Evolutionary conservation across 2,113 vertebrate species (phyloP).

Genomic region (Amphiprion percula): DNA sequence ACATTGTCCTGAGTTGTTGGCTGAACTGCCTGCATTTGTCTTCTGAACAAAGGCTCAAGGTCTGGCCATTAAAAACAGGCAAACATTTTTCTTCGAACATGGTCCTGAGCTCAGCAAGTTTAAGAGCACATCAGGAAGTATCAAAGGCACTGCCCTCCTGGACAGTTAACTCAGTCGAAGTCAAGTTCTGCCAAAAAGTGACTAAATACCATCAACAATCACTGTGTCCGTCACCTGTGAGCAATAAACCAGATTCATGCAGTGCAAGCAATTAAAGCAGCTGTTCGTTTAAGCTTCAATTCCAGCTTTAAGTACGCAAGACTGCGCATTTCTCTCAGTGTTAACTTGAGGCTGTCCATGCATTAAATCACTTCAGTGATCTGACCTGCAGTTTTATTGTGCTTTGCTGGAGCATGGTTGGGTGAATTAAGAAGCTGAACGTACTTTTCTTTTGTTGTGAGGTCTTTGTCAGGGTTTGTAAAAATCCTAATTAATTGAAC

Average conservation of each 20-base stretch:
- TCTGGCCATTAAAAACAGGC: neutral
- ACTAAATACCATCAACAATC: neutral
- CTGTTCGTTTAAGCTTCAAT: conserved; percentile 9
- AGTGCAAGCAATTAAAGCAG: conserved; percentile 9
- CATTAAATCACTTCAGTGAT: conserved; percentile 33
- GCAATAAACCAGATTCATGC: neutral
- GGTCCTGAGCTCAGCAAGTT: neutral
- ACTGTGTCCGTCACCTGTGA: neutral
- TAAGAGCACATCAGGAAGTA: neutral
- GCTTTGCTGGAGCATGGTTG: neutral
- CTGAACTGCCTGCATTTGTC: conserved; percentile 1
- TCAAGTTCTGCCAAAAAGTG: neutral
- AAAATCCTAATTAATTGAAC: neutral
- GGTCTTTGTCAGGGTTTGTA: neutral
- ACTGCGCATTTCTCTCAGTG: conserved; percentile 38
- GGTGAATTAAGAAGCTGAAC: neutral
- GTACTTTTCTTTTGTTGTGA: neutral
- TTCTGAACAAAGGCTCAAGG: conserved; percentile 21
- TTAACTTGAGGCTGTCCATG: conserved; percentile 2
- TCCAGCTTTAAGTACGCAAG: conserved; percentile 1
- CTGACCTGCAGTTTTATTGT: neutral
- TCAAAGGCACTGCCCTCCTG: neutral
- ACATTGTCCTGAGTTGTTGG: conserved; percentile 22
- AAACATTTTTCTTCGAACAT: neutral
- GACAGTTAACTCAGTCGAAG: neutral